Evolutionary conservation across 2,888 invertebrate genomes (phyloP).

Genomic region (Oscheius sp.): DNA sequence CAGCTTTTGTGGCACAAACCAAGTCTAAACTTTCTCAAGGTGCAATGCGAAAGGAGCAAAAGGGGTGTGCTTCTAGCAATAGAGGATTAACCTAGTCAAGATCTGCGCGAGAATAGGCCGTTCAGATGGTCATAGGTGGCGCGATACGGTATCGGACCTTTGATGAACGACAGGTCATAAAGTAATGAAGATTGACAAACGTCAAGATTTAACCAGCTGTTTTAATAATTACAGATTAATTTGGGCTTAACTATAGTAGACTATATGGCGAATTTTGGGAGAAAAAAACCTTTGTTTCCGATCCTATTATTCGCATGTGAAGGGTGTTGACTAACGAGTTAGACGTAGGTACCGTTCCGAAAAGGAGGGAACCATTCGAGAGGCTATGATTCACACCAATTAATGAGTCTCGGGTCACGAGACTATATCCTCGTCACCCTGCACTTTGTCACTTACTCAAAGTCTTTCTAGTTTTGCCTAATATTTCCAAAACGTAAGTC

Average conservation of each 20-base stretch:
- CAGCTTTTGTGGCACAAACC: constrained; percentile 21
- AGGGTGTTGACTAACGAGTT: no score
- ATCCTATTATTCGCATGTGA: no score
- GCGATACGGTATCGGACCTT: not conserved
- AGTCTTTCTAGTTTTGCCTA: no score
- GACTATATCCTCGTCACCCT: no score
- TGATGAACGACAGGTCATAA: constrained; percentile 10
- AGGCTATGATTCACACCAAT: not conserved
- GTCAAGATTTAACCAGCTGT: constrained; percentile 5
- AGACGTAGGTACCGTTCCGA: no score
- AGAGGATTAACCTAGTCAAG: not conserved
- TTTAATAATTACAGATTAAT: no score
- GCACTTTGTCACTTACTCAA: no score
- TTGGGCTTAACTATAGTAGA: no score
- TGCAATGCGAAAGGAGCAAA: not conserved
- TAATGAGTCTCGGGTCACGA: not conserved
- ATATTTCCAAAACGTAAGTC: no score
- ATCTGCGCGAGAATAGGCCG: not conserved
- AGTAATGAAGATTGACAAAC: constrained; percentile 1
- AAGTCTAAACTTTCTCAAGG: constrained; percentile 3
- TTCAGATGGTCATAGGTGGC: not conserved
- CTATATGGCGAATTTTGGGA: no score
- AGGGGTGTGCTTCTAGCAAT: constrained; percentile 2
- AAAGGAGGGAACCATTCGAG: not conserved
- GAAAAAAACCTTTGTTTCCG: no score